These are phyloP conservation scores for Semnopithecus entellus DNA, from an alignment of 2,113 vertebrate species.

Conservation along the genomic window DNA sequence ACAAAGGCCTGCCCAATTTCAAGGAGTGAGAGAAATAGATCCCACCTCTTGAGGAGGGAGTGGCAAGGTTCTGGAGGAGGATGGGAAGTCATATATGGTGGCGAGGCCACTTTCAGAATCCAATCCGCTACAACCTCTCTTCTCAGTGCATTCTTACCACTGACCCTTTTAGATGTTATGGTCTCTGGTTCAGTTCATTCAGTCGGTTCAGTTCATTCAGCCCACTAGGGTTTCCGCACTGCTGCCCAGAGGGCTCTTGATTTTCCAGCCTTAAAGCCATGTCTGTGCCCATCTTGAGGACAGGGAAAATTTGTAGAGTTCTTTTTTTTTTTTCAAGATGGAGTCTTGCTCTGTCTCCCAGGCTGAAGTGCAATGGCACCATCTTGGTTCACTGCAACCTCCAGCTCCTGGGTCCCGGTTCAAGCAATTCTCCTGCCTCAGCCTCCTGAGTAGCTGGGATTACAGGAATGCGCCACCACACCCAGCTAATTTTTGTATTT, in stretches of 20 bases:
- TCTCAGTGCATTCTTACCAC: background rate
- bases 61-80: background rate
- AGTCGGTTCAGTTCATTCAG: background rate
- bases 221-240: background rate
- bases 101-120: background rate
- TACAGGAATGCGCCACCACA: too few relatives aligned
- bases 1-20: background rate
- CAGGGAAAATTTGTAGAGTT: background rate
- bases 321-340: too few relatives aligned
- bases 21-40: background rate
- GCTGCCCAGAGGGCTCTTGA: background rate
- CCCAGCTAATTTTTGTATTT: too few relatives aligned
- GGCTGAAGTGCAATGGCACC: too few relatives aligned
- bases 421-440: too few relatives aligned
- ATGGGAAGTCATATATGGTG: background rate
- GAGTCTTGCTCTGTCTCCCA: too few relatives aligned
- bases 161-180: background rate
- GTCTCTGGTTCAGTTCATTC: background rate
- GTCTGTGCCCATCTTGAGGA: background rate
- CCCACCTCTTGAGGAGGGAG: background rate
- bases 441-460: too few relatives aligned
- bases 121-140: background rate
- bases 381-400: too few relatives aligned
- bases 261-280: background rate
- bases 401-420: too few relatives aligned